phyloP scores from a whole-genome alignment of 2,797 vertebrate genomes.

The Falco biarmicus region DNA sequence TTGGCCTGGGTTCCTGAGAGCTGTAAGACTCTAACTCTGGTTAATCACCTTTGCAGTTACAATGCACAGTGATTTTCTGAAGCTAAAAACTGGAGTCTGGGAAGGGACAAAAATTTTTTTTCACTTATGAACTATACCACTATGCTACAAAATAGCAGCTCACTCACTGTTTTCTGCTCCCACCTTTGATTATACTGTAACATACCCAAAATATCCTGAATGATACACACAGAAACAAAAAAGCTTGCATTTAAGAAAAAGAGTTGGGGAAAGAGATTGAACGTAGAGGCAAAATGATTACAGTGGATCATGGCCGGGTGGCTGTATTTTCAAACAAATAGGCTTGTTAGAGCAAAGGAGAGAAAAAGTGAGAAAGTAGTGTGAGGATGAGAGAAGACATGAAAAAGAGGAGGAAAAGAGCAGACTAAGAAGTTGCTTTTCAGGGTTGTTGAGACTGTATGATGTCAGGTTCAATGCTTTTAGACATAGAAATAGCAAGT shows the following conservation, averaged over 20 bases:
- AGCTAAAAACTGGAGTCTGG: not conserved
- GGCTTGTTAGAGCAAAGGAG: not conserved
- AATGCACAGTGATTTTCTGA: not conserved
- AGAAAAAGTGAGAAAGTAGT: not conserved
- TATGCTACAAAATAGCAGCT: not conserved
- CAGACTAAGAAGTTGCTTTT: not conserved
- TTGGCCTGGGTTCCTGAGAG: conserved; percentile 15
- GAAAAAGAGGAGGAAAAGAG: not conserved
- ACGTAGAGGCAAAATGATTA: not conserved
- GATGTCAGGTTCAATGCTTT: not conserved
- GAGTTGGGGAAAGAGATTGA: not conserved
- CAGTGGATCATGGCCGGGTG: not conserved
- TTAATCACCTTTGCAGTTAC: not conserved
- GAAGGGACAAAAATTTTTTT: not conserved
- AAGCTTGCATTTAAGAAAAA: not conserved
- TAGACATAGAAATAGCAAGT: not conserved
- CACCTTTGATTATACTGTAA: not conserved
- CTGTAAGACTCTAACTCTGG: not conserved
- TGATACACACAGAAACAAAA: not conserved
- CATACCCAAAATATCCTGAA: not conserved
- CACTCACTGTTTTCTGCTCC: not conserved
- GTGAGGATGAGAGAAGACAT: not conserved
- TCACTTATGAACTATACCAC: not conserved
- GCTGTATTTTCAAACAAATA: not conserved
- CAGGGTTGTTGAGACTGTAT: not conserved